Base-by-base conservation (phyloP, 2,888 invertebrate genomes). In the Tiliacea aurago region DNA sequence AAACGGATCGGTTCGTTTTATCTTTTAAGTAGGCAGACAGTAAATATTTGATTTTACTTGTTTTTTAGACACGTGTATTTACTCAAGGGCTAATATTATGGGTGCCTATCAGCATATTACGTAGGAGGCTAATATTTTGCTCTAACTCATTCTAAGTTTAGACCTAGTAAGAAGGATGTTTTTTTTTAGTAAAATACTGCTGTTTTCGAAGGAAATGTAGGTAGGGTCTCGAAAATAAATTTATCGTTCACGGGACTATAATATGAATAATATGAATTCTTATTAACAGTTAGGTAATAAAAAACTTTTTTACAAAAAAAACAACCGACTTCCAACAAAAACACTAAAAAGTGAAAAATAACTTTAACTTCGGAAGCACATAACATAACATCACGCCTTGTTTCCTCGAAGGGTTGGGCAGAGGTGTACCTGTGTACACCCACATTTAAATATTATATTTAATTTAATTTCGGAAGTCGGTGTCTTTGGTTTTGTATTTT, bases 1-100 rank as follows among this genome's bases (percentile, higher is more conserved):
- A 80, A 86, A 78, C 51, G 68, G 67, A 84, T 80, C 83, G 83
- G 74, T 84, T 79, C 78, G 78, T 81, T 86, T 84, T 82, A 80
- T 79, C 67, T 87, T 86, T 84, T 82, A 86, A 85, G 69, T 76
- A 74, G 53, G 58, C 58, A 75, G 49, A 67, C 66, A 59, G 77
- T 80, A 82, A 86, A 82, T 85, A 85, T 82, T 83, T 83, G 71
- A 80, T 69, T 83, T 78, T 37, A 75, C 67, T 76, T 76, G 63
- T 78, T 67, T 51, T 45, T 69, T 58, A 64, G 37, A 61, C 49
- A 64, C 53, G 73, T 59, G 47, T 47, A 67, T 64, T 58, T 65
- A 51, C 53, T 49, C 51, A 11, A 62, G 33, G 15, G 20, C 53
- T 58, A 66, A 71, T 23, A 56, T 72, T 55, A 69, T 68, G 53